These are phyloP conservation scores for Coremacera marginata DNA, from an alignment of 2,888 invertebrate genomes.

Conservation along the genomic window DNA sequence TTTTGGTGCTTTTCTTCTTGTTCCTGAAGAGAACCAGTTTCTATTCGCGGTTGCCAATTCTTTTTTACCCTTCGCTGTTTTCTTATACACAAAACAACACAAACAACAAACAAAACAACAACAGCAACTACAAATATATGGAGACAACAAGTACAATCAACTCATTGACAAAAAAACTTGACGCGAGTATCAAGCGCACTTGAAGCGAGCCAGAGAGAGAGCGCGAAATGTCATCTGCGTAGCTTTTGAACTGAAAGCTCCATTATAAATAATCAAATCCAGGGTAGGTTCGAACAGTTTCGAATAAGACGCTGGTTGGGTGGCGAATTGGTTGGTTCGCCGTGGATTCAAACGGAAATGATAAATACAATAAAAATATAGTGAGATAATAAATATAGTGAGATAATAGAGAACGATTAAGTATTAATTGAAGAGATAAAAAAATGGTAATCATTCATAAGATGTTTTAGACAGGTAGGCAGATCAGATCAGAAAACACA, in stretches of 20 bases:
- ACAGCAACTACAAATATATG: neutral
- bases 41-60: neutral
- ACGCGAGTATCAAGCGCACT: neutral
- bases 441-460: no score
- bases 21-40: neutral
- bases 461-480: no score
- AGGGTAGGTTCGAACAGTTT: neutral
- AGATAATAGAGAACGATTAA: no score
- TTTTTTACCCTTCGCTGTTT: neutral
- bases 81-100: neutral
- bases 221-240: neutral
- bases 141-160: slow-evolving; percentile 21
- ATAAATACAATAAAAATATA: no score
- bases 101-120: slow-evolving; percentile 44
- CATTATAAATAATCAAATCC: neutral
- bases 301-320: neutral
- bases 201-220: neutral
- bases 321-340: neutral
- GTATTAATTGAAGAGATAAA: no score
- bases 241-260: neutral
- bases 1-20: neutral
- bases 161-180: slow-evolving; percentile 25
- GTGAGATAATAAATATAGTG: no score
- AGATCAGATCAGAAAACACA: no score
- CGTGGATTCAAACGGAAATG: neutral